phyloP scores from a whole-genome alignment of 37 sponge, comb jelly and placozoan genomes.

The Aplysina aerophoba region DNA sequence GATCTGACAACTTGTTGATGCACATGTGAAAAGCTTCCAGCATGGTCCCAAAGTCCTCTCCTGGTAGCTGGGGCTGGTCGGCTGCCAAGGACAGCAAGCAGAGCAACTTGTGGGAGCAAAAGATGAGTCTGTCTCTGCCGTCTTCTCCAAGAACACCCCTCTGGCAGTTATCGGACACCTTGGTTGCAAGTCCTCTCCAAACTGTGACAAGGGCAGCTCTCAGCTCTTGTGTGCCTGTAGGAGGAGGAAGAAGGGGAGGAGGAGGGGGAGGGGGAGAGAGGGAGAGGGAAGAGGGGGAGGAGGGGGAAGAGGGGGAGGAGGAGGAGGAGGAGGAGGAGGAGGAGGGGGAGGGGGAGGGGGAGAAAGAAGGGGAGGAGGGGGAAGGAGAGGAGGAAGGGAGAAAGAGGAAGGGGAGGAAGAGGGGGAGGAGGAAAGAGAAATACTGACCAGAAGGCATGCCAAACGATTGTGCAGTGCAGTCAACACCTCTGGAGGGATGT shows the following conservation, averaged over 20 bases:
- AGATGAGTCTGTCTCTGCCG: too few relatives aligned
- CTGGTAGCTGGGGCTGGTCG: neutral
- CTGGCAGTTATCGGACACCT: too few relatives aligned
- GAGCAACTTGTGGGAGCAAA: too few relatives aligned
- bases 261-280: neutral
- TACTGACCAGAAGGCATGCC: too few relatives aligned
- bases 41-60: too few relatives aligned
- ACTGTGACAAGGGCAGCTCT: neutral
- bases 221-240: neutral
- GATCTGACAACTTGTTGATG: too few relatives aligned
- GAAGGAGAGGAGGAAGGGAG: constrained; percentile 4
- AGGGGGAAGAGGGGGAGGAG: neutral
- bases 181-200: too few relatives aligned
- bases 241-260: constrained; percentile 4
- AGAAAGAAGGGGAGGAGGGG: neutral
- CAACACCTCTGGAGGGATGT: too few relatives aligned
- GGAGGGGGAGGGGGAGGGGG: neutral
- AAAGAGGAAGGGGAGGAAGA: neutral
- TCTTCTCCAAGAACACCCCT: too few relatives aligned
- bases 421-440: too few relatives aligned
- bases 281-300: neutral
- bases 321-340: neutral
- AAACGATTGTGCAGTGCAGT: too few relatives aligned
- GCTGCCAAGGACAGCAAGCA: neutral
- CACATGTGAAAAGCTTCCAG: too few relatives aligned